Evolutionary conservation across 2,888 invertebrate species (phyloP), one percentile per base, ranked within the genome.

Genomic region (Dynastes hyllus): DNA sequence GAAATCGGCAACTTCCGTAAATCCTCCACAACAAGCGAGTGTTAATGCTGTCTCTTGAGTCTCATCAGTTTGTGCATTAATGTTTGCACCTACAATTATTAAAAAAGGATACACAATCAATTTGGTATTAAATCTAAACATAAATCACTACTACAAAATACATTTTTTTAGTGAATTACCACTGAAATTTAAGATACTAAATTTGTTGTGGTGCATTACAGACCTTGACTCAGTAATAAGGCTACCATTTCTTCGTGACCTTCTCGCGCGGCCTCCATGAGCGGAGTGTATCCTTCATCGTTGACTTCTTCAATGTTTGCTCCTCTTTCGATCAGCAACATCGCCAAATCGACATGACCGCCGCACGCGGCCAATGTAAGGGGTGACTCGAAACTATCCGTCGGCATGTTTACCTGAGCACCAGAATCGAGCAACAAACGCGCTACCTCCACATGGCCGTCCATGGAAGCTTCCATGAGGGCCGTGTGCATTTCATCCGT

Each of bases 401-500:
- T 97, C 77, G 99, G 98, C 98, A 99, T 98, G 90, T 99, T 99
- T 78, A 98, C 97, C 92, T 98, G 98, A 76, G 99, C 99, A 81
- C 99, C 99, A 32, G 97, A 97, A 90, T 99, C 98, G 22, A 99
- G 91, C 82, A 99, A 91, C 82, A 99, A 91, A 84, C 97, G 69
- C 8, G 98, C 98, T 69, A 99, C 99, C 90, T 99, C 98, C 0
- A 98, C 97, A 88, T 99, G 99, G 0, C 99, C 99, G 89, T 99
- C 99, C 99, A 99, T 99, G 80, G 98, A 98, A 76, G 99, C 99
- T 90, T 99, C 99, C 98, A 99, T 99, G 65, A 99, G 91, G 65
- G 99, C 99, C 37, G 99, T 99, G 90, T 99, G 99, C 98, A 99
- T 98, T 91, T 99, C 99, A 89, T 99, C 98, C 8, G 98, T 98